Conservation (phyloP, 2,888 invertebrate species). For the Thera obeliscata region DNA sequence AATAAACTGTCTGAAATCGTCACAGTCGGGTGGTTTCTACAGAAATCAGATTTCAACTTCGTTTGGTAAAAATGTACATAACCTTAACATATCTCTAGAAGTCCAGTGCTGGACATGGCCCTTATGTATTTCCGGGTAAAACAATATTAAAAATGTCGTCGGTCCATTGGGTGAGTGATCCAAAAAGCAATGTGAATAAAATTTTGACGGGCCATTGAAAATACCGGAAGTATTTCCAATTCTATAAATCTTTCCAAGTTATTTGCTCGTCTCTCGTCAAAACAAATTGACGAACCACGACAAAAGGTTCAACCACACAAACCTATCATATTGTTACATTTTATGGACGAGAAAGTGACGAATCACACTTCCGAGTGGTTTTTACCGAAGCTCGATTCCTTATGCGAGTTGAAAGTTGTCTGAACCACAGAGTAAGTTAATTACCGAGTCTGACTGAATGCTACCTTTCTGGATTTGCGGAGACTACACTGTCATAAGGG, state of each 20-base stretch:
- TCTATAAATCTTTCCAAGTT: neutral
- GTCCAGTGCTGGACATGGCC: too few species aligned
- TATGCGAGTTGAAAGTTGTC: constrained; percentile 33
- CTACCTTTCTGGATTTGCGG: constrained; percentile 30
- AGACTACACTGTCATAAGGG: constrained; percentile 18
- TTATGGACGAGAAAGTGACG: constrained; percentile 33
- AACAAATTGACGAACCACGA: constrained; percentile 14
- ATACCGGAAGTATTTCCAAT: neutral
- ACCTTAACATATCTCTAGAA: too few species aligned
- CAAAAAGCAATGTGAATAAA: too few species aligned
- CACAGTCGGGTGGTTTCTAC: too few species aligned
- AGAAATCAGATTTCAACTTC: too few species aligned
- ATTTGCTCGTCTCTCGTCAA: neutral
- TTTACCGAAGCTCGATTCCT: constrained; percentile 20
- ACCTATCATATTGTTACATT: constrained; percentile 11
- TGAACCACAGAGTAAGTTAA: constrained; percentile 17
- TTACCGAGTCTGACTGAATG: constrained; percentile 27
- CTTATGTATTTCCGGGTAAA: too few species aligned
- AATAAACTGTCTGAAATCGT: too few species aligned
- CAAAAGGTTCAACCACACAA: constrained; percentile 15
- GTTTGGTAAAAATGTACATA: too few species aligned
- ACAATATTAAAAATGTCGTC: too few species aligned
- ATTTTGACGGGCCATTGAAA: neutral
- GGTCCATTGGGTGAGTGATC: too few species aligned
- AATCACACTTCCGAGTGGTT: constrained; percentile 20